A percentile compares a stretch with the other conserved stretches of the same genome.
Evolutionary conservation across 2,888 invertebrate genomes (phyloP).

Genomic region (Strigamia maritima): DNA sequence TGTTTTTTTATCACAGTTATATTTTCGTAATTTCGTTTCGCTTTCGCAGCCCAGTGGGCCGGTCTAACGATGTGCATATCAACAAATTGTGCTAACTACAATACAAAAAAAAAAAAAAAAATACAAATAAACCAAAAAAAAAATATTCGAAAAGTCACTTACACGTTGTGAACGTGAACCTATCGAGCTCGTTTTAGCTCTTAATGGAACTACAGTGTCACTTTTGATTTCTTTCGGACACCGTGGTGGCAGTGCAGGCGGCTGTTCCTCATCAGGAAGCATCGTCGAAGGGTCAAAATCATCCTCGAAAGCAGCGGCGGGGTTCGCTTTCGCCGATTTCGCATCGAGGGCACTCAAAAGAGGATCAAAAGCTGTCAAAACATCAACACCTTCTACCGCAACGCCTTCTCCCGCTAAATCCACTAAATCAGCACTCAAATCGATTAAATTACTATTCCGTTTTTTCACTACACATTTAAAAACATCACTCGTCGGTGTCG

Average conservation of each 20-base stretch:
- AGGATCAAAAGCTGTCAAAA: conserved; percentile 85
- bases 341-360: conserved; percentile 51
- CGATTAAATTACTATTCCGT: conserved; percentile 39
- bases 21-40: not conserved
- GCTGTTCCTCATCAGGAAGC: not conserved
- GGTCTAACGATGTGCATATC: not conserved
- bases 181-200: not conserved
- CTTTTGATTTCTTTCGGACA: not conserved
- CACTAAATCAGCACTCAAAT: conserved; percentile 24
- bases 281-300: conserved; percentile 8
- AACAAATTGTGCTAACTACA: not conserved
- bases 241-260: not conserved
- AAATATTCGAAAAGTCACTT: too few relatives aligned
- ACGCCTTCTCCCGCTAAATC: not conserved
- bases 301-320: not conserved
- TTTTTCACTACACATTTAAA: conserved; percentile 38
- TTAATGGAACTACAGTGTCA: not conserved
- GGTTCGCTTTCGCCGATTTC: not conserved
- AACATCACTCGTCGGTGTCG: not conserved
- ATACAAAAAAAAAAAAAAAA: not conserved
- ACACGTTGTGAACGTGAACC: not conserved
- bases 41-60: not conserved
- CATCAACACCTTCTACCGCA: conserved; percentile 58
- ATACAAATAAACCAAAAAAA: not conserved
- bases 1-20: not conserved